Conservation (phyloP, 2,113 vertebrate species). For the Onychostruthus taczanowskii region DNA sequence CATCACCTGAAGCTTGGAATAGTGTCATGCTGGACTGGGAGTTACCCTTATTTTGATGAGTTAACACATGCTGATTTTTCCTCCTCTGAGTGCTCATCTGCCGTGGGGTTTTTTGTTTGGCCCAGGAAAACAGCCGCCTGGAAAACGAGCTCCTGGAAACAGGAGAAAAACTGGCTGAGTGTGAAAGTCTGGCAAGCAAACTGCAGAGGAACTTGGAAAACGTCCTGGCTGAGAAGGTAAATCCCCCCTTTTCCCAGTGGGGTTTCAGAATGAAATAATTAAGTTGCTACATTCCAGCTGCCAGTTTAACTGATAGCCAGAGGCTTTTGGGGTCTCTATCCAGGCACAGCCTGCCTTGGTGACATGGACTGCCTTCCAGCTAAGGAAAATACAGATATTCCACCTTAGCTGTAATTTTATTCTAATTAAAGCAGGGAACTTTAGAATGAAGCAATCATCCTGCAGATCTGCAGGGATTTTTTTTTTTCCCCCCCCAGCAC, state of each 20-base stretch:
- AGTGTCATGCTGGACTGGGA: background rate
- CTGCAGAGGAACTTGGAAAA: constrained; percentile 88
- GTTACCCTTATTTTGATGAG: background rate
- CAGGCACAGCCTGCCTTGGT: background rate
- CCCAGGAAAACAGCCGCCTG: constrained; percentile 88
- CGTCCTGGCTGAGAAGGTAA: constrained; percentile 88
- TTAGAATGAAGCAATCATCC: background rate
- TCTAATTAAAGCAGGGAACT: background rate
- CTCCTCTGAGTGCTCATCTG: background rate
- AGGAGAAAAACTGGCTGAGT: constrained; percentile 81
- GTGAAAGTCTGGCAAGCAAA: constrained; percentile 80
- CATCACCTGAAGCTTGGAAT: background rate
- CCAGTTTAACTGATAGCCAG: background rate
- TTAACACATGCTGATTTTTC: background rate
- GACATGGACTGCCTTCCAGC: background rate
- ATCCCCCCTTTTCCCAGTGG: background rate
- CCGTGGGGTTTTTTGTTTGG: background rate
- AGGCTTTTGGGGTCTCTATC: background rate
- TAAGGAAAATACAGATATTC: background rate
- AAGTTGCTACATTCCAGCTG: fast-evolving
- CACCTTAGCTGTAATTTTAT: background rate
- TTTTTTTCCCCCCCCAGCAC: fast-evolving
- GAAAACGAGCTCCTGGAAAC: constrained; percentile 87
- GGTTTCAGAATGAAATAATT: background rate
- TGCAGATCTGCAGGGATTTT: too few species aligned